Evolutionary conservation across 2,888 invertebrate genomes (phyloP), one percentile per base, ranked within the genome.

Genomic region (Unio delphinus): DNA sequence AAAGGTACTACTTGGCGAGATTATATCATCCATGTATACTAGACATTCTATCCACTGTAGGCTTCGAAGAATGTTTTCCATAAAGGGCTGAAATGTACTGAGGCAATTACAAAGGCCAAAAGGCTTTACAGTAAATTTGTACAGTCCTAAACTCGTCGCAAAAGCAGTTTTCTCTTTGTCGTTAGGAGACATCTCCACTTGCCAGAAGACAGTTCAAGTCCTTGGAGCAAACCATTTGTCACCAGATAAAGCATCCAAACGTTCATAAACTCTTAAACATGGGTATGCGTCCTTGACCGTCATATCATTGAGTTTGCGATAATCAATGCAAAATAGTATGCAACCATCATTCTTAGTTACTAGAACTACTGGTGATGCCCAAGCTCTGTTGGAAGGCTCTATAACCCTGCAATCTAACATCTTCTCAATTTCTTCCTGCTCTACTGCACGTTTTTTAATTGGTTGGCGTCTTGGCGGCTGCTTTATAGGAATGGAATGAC

Each of bases 151-250:
- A 60, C 60, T 65, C 30, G 73, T 70, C 5, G 62, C 11, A 60
- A 79, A 79, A 23, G 73, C 75, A 18, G 77, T 79, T 61, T 75
- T 77, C 34, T 71, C 34, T 66, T 70, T 67, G 63, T 75, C 77
- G 11, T 64, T 67, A 18, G 20, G 59, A 4, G 28, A 59, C 70
- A 77, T 72, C 4, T 54, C 62, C 5, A 76, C 64, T 34, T 80
- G 74, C 74, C 77, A 79, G 56, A 67, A 79, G 5, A 77, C 79
- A 1, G 65, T 70, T 68, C 26, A 80, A 55, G 34, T 80, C 79
- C 54, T 74, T 61, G 23, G 72, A 69, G 20, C 65, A 55, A 75
- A 77, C 60, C 55, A 77, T 61, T 70, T 73, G 1, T 72, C 57
- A 7, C 73, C 75, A 17, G 70, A 61, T 28, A 80, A 69, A 0